Conservation (phyloP, 2,888 invertebrate genomes). For the Polylopha cassiicola region DNA sequence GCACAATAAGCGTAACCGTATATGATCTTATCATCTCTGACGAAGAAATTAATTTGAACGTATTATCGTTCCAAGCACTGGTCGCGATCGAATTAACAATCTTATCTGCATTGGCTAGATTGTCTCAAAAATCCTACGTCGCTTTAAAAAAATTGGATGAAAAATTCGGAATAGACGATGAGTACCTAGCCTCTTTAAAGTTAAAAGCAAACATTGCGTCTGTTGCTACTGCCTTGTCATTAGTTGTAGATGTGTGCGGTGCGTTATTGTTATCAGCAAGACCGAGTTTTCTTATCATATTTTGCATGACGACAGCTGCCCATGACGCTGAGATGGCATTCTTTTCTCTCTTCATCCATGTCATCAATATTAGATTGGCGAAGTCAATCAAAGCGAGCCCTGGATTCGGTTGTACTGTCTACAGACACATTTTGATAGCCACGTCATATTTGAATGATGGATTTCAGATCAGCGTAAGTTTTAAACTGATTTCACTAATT, state of each 20-base stretch:
- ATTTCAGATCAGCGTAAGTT: slow-evolving; percentile 42
- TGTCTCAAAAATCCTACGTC: slow-evolving; percentile 28
- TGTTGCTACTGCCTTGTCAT: slow-evolving; percentile 27
- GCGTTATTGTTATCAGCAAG: slow-evolving; percentile 27
- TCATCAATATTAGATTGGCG: slow-evolving; percentile 43
- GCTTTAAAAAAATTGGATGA: slow-evolving; percentile 40
- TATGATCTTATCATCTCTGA: slow-evolving; percentile 30
- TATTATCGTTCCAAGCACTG: slow-evolving; percentile 30
- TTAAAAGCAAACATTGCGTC: slow-evolving; percentile 23
- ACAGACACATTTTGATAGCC: slow-evolving; percentile 45
- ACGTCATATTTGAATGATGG: slow-evolving; percentile 46
- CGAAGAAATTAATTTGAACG: slow-evolving; percentile 6
- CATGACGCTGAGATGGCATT: slow-evolving; percentile 51
- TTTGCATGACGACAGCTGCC: slow-evolving; percentile 39
- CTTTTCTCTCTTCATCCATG: slow-evolving; percentile 40
- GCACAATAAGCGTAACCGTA: slow-evolving; percentile 22
- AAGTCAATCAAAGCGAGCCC: slow-evolving; percentile 32
- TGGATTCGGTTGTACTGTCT: slow-evolving; percentile 39
- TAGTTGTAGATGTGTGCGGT: slow-evolving; percentile 37
- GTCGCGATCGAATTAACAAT: slow-evolving; percentile 31
- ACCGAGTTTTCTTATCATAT: slow-evolving; percentile 26
- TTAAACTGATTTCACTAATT: not conserved
- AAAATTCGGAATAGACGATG: slow-evolving; percentile 36
- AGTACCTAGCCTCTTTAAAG: slow-evolving; percentile 28
- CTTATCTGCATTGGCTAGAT: slow-evolving; percentile 30